phyloP scores from a whole-genome alignment of 1,140 invertebrate species.

The Hermatobates lingyangjiaoensis region DNA sequence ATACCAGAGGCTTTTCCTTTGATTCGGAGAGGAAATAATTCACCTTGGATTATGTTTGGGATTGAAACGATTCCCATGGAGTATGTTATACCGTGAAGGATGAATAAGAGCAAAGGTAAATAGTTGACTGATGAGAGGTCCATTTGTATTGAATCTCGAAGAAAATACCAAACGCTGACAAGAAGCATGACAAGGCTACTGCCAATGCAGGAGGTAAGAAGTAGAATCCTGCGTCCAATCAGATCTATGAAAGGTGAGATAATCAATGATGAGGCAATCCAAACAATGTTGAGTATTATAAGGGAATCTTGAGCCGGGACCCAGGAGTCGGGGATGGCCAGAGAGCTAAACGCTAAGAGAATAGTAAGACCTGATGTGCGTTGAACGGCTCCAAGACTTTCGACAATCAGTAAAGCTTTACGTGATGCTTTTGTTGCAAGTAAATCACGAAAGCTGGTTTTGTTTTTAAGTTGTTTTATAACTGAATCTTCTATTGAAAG shows the following conservation, averaged over 20 bases:
- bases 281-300: slow-evolving; percentile 6
- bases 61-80: slow-evolving; percentile 11
- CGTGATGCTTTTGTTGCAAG: slow-evolving; percentile 17
- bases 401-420: slow-evolving; percentile 39
- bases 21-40: slow-evolving; percentile 11
- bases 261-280: slow-evolving; percentile 24
- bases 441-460: slow-evolving; percentile 5
- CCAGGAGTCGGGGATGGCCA: slow-evolving; percentile 36
- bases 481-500: slow-evolving; percentile 15
- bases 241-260: slow-evolving; percentile 21
- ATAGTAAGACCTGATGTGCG: slow-evolving; percentile 55
- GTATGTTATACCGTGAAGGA: slow-evolving; percentile 7
- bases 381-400: slow-evolving; percentile 48
- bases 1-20: slow-evolving; percentile 11
- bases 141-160: not conserved
- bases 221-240: slow-evolving; percentile 25
- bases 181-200: slow-evolving; percentile 9
- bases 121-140: slow-evolving; percentile 2
- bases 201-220: slow-evolving; percentile 21
- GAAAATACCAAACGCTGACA: slow-evolving; percentile 16
- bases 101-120: slow-evolving; percentile 9
- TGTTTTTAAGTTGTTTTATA: slow-evolving; percentile 8
- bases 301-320: slow-evolving; percentile 2
- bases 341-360: slow-evolving; percentile 50
- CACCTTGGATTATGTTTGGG: slow-evolving; percentile 12